A percentile compares a stretch with the other conserved stretches of the same genome.
Conservation (phyloP, 1,140 invertebrate genomes). For the Himalopsyche phryganea region DNA sequence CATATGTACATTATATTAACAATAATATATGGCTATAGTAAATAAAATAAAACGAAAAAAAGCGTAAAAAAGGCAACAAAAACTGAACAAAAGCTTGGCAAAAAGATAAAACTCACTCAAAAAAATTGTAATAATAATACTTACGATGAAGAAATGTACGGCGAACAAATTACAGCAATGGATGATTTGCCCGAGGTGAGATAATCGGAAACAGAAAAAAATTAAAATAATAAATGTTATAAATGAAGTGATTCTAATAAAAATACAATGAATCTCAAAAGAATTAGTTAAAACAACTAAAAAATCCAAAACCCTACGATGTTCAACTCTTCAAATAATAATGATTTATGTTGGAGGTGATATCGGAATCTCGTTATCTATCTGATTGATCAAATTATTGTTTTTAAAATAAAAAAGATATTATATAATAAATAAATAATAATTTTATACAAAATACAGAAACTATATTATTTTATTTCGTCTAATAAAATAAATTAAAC, state of each 20-base stretch:
- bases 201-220: constrained; percentile 34
- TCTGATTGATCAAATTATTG: too few relatives aligned
- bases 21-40: too few relatives aligned
- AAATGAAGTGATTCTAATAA: background rate
- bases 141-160: constrained; percentile 33
- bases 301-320: background rate
- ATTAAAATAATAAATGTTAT: constrained; percentile 27
- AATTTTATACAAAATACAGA: too few relatives aligned
- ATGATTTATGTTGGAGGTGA: too few relatives aligned
- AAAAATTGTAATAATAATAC: constrained; percentile 26
- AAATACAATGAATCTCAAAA: background rate
- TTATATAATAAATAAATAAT: too few relatives aligned
- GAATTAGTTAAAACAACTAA: background rate
- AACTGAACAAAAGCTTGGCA: constrained; percentile 23
- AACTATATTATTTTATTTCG: too few relatives aligned
- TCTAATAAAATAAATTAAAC: too few relatives aligned
- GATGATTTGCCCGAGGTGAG: constrained; percentile 31
- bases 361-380: too few relatives aligned
- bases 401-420: too few relatives aligned
- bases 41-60: background rate
- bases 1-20: too few relatives aligned
- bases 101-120: constrained; percentile 13
- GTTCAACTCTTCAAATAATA: constrained; percentile 4
- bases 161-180: constrained; percentile 32
- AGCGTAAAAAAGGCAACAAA: background rate